These are phyloP conservation scores for Drosophila multiciliata DNA, from an alignment of 2,888 invertebrate species.

Conservation along the genomic window DNA sequence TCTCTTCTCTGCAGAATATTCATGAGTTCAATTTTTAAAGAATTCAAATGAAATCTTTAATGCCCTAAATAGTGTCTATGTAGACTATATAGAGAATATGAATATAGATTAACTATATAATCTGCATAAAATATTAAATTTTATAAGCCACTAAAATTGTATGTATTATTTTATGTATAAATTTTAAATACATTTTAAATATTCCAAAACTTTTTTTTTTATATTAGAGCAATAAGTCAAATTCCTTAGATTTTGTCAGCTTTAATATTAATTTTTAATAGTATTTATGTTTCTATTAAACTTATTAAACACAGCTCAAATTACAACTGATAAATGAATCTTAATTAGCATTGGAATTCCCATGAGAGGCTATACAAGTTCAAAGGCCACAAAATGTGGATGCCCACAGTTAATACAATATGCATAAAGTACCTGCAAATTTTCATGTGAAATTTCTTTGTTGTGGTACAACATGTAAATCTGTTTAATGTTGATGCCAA, in stretches of 20 bases:
- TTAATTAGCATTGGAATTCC: conserved; percentile 14
- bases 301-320: background rate
- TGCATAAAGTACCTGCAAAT: conserved; percentile 34
- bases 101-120: too few relatives aligned
- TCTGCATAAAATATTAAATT: too few relatives aligned
- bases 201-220: too few relatives aligned
- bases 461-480: conserved; percentile 53
- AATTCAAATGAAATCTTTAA: background rate
- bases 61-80: too few relatives aligned
- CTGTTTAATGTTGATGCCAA: conserved; percentile 51
- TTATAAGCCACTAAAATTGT: too few relatives aligned
- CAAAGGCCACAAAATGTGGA: conserved; percentile 22
- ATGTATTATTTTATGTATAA: background rate
- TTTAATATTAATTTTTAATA: background rate
- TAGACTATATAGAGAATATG: too few relatives aligned
- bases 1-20: background rate
- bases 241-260: background rate
- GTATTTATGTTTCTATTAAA: background rate
- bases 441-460: conserved; percentile 25
- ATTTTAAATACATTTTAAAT: background rate
- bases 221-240: too few relatives aligned
- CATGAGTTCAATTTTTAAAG: background rate
- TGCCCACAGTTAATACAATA: conserved; percentile 29
- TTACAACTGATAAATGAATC: background rate
- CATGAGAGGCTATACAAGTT: background rate